These are phyloP conservation scores for Apantesis nais DNA, from an alignment of 2,888 invertebrate species.

Conservation along the genomic window DNA sequence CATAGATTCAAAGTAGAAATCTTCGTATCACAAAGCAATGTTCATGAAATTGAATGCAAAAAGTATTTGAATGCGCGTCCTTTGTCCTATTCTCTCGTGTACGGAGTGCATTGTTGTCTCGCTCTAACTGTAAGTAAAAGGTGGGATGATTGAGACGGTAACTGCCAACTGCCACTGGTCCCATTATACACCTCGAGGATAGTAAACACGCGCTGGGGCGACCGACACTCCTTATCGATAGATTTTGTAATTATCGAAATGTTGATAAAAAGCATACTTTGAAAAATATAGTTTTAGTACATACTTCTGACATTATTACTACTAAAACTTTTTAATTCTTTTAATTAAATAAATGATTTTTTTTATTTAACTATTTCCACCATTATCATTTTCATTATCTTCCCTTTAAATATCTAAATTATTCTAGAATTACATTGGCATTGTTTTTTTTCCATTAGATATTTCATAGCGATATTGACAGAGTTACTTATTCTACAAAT, in stretches of 20 bases:
- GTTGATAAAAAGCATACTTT: conserved; percentile 20
- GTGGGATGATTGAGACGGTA: conserved; percentile 83
- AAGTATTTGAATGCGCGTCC: conserved; percentile 69
- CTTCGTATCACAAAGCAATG: conserved; percentile 29
- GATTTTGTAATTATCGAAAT: not conserved
- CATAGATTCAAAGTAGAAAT: not conserved
- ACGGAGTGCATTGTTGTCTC: conserved; percentile 47
- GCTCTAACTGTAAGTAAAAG: conserved; percentile 76
- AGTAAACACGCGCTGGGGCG: conserved; percentile 67
- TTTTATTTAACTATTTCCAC: no score
- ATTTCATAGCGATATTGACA: no score
- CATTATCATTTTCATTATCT: no score
- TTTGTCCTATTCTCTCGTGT: conserved; percentile 54
- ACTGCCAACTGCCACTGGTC: conserved; percentile 85
- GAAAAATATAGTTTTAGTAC: not conserved
- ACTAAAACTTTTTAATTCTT: no score
- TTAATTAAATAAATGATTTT: no score
- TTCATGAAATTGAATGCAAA: conserved; percentile 69
- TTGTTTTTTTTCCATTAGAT: no score
- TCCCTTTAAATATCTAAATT: no score
- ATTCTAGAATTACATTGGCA: no score
- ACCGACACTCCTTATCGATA: conserved; percentile 43
- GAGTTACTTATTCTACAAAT: no score
- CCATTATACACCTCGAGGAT: conserved; percentile 79
- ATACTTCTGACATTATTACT: not conserved